phyloP scores from a whole-genome alignment of 2,888 invertebrate genomes.

The Catonia carolina region DNA sequence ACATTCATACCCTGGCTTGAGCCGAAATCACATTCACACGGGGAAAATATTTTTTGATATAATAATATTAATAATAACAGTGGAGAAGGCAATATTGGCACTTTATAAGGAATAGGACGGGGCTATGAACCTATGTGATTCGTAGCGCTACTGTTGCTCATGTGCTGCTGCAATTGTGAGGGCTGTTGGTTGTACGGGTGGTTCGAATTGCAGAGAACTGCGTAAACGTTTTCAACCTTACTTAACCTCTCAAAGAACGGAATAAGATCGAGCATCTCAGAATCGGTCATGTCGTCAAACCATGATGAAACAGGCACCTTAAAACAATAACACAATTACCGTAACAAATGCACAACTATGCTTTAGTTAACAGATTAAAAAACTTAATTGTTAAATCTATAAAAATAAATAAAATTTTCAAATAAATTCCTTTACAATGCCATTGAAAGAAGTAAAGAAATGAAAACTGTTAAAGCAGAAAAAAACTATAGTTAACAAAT shows the following conservation, averaged over 20 bases:
- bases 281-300: constrained; percentile 99
- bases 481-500: too few relatives aligned
- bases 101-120: constrained; percentile 24
- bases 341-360: constrained; percentile 1
- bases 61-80: constrained; percentile 6
- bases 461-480: too few relatives aligned
- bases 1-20: too few relatives aligned
- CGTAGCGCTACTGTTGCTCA: constrained; percentile 25
- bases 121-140: constrained; percentile 32
- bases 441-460: too few relatives aligned
- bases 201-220: constrained; percentile 87
- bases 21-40: too few relatives aligned
- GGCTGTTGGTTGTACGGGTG: constrained; percentile 60
- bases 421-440: too few relatives aligned
- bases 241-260: constrained; percentile 97
- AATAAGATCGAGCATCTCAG: constrained; percentile 92
- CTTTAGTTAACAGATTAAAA: too few relatives aligned
- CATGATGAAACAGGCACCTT: constrained; percentile 98
- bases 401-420: too few relatives aligned
- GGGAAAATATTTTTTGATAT: too few relatives aligned
- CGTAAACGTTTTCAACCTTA: constrained; percentile 94
- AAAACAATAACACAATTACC: constrained; percentile 33
- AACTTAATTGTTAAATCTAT: too few relatives aligned
- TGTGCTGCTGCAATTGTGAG: constrained; percentile 30
- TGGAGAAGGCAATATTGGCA: constrained; percentile 33